Base-by-base conservation (phyloP, 2,888 invertebrate species). In the Entomobrya proxima region DNA sequence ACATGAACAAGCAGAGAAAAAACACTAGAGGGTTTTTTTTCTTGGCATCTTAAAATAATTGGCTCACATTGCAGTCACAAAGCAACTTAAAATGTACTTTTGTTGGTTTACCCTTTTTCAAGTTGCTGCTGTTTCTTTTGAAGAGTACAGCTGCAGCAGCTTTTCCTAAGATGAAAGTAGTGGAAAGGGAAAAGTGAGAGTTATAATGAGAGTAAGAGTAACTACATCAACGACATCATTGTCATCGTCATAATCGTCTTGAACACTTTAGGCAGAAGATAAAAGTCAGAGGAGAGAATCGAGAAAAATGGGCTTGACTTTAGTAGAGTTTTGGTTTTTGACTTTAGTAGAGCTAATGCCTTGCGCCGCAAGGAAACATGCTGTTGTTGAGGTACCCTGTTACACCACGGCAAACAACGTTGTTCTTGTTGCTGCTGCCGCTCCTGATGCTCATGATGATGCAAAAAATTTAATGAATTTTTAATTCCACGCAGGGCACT, bases 401-500 rank as follows among this genome's bases (percentile, higher is more conserved):
- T 15, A n/a, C n/a, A n/a, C n/a, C 5, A 44, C n/a, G 13, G 13
- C n/a, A 44, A 44, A n/a, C 44, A 44, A 13, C n/a, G 6, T 44
- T 44, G 44, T 44, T 44, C 15, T 9, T 44, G 11, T 9, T 44
- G 11, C 44, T 3, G n/a, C 44, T 44, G 11, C 44, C n/a, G 44
- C 44, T 44, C 44, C 2, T 74, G 74, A 74, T 50, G 35, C 32
- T 35, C 7, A 37, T n/a, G 64, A 35, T 64, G 18, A 64, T 64
- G 35, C 9, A 64, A 52, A 44, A 61, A 85, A 76, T 52, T 74
- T 78, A 80, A 87, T 85, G 77, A 85, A 85, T 64, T 87, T 72
- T 85, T 86, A 69, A 78, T 85, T 85, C 81, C 52, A 64, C 52
- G 13, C 76, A 90, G 89, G 89, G 88, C 89, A 78, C 86, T 90